phyloP scores from a whole-genome alignment of 1,140 invertebrate species.

The Drosophila navojoa region DNA sequence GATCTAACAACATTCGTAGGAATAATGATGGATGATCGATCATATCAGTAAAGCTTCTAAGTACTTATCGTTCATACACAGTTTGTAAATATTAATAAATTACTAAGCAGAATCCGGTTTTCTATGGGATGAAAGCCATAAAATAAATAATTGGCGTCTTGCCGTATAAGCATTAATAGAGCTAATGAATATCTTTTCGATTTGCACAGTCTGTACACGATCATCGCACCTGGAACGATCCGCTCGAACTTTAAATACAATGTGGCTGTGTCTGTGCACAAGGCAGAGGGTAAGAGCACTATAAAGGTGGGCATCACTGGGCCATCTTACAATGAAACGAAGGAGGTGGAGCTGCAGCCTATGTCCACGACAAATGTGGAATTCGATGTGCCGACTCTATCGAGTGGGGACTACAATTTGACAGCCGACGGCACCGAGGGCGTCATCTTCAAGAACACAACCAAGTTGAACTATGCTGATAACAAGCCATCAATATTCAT shows the following conservation, averaged over 20 bases:
- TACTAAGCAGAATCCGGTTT: background rate
- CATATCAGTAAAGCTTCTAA: too few species aligned
- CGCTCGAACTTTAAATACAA: conserved; percentile 93
- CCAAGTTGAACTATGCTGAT: conserved; percentile 89
- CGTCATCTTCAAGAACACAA: conserved; percentile 89
- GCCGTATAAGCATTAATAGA: conserved; percentile 3
- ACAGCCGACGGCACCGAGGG: conserved; percentile 89
- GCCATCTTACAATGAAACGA: conserved; percentile 88
- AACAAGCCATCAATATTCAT: conserved; percentile 96
- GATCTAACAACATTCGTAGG: too few species aligned
- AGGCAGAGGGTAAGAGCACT: conserved; percentile 86
- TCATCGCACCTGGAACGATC: conserved; percentile 91
- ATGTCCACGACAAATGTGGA: conserved; percentile 88
- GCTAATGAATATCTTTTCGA: background rate
- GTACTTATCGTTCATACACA: too few species aligned
- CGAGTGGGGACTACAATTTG: conserved; percentile 91
- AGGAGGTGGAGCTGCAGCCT: conserved; percentile 88
- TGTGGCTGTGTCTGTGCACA: conserved; percentile 89
- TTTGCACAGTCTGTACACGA: conserved; percentile 88
- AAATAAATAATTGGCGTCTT: conserved; percentile 8
- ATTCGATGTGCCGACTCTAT: conserved; percentile 88
- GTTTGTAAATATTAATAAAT: too few species aligned
- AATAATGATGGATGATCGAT: background rate
- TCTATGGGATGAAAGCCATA: background rate
- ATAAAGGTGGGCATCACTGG: conserved; percentile 90